Evolutionary conservation across 2,888 invertebrate species (phyloP).

Genomic region (Aleiodes testaceus): DNA sequence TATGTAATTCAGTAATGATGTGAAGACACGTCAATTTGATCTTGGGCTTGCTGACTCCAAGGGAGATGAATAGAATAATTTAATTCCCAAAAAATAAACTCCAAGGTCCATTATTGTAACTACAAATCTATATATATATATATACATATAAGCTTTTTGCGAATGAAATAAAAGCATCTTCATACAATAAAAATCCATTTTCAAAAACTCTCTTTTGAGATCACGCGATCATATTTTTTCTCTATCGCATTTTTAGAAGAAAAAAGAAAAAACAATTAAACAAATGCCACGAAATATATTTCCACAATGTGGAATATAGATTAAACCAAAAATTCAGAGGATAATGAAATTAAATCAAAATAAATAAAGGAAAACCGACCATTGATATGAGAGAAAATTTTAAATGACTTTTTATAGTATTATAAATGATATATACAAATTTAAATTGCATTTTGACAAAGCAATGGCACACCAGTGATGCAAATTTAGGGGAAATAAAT

Average conservation of each 20-base stretch:
- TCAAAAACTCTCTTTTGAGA: conserved; percentile 36
- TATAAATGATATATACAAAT: conserved; percentile 45
- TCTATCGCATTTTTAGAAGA: conserved; percentile 20
- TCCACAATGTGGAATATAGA: neutral
- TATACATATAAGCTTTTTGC: conserved; percentile 33
- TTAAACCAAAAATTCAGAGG: neutral
- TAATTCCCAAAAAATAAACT: no score
- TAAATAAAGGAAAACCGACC: conserved; percentile 49
- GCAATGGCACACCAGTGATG: conserved; percentile 21
- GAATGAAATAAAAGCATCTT: conserved; percentile 30
- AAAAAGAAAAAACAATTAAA: conserved; percentile 15
- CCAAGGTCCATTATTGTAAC: no score
- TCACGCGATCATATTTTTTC: conserved; percentile 22
- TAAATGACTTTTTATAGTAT: conserved; percentile 53
- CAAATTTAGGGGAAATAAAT: conserved; percentile 39
- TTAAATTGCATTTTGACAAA: conserved; percentile 32
- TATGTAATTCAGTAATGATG: no score
- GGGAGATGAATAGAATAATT: no score
- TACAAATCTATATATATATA: neutral
- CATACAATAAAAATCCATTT: conserved; percentile 20
- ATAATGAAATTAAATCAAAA: conserved; percentile 38
- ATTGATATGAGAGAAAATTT: conserved; percentile 44
- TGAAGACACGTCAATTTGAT: no score
- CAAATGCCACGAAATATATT: neutral
- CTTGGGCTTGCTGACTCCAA: no score